phyloP scores from a whole-genome alignment of 2,888 invertebrate species.

The Mechanitis messenoides region DNA sequence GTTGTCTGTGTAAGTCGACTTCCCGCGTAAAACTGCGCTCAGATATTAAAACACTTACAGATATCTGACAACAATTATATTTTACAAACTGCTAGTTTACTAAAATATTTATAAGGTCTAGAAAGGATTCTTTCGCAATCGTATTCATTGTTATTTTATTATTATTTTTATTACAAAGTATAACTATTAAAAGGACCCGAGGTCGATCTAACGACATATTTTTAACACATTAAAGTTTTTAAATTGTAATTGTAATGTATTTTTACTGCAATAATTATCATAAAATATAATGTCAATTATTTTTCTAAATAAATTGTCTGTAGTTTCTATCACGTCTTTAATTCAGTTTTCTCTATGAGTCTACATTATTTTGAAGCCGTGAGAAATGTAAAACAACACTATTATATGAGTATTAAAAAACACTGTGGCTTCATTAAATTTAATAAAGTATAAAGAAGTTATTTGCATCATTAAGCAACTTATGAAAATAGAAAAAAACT shows the following conservation, averaged over 20 bases:
- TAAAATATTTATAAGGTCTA: too few relatives aligned
- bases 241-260: neutral
- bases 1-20: neutral
- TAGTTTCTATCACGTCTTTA: neutral
- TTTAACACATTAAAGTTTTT: neutral
- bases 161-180: too few relatives aligned
- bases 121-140: too few relatives aligned
- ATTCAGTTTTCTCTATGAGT: slow-evolving; percentile 1
- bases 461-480: too few relatives aligned
- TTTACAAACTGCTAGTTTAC: too few relatives aligned
- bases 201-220: neutral
- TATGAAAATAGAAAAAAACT: too few relatives aligned
- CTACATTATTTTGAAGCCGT: neutral
- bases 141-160: too few relatives aligned
- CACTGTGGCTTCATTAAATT: too few relatives aligned
- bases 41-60: neutral
- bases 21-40: neutral
- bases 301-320: too few relatives aligned
- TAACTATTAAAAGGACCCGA: neutral
- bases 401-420: neutral
- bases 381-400: neutral
- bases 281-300: too few relatives aligned
- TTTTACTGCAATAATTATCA: neutral
- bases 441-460: too few relatives aligned
- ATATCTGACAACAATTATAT: too few relatives aligned